A percentile compares a stretch with the other conserved stretches of the same genome.
Conservation (phyloP, 2,888 invertebrate genomes). For the Geophilus truncorum region DNA sequence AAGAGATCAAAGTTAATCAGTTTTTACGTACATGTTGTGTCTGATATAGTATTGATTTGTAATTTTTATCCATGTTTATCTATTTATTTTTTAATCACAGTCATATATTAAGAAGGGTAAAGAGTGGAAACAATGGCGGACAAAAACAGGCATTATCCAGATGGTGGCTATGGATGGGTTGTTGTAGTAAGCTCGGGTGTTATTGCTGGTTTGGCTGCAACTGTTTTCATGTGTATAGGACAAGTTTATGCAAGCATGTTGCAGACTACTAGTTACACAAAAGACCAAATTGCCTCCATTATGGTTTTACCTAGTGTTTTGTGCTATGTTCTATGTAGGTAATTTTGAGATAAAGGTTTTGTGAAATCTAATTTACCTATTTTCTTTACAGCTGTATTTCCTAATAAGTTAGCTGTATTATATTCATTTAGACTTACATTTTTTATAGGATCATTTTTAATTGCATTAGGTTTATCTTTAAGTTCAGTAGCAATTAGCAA, state of each 20-base stretch:
- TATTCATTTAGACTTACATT: background rate
- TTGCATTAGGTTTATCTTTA: background rate
- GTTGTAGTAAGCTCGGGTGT: background rate
- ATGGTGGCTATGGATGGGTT: background rate
- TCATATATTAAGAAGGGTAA: no score
- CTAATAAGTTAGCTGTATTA: background rate
- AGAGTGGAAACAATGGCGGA: background rate
- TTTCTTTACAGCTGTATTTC: background rate
- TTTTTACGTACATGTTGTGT: no score
- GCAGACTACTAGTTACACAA: background rate
- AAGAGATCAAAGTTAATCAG: no score
- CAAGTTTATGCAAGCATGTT: background rate
- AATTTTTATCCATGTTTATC: no score
- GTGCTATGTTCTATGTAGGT: background rate
- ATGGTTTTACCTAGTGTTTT: background rate
- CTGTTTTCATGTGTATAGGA: background rate
- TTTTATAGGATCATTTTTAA: background rate
- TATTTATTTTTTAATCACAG: no score
- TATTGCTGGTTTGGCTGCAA: background rate
- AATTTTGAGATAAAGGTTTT: background rate
- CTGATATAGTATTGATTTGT: no score
- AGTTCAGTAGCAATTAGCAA: background rate
- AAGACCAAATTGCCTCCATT: background rate
- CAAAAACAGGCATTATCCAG: background rate
- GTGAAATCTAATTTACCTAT: background rate